Base-by-base conservation (phyloP, 2,888 invertebrate genomes). In the Antheraea assamensis region DNA sequence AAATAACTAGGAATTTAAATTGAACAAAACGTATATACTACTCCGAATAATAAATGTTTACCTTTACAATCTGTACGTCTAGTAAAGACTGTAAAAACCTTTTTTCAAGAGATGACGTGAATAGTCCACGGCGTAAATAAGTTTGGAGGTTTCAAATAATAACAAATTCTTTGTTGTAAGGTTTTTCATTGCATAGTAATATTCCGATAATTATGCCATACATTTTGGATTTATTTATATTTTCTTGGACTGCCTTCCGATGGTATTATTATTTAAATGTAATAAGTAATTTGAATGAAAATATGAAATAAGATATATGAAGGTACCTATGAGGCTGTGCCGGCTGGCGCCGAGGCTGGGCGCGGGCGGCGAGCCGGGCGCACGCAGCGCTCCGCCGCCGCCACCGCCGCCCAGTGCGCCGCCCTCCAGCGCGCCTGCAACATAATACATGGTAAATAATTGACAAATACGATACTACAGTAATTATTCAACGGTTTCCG, bases 321-420 rank as follows among this genome's bases (percentile, higher is more conserved):
- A 81, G 85, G 86, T 80, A 95, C 93, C 94, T 85, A 92, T 93
- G 89, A 92, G 93, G 86, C 94, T 93, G 90, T 94, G 93, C 90
- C 93, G 93, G 87, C 94, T 93, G 90, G 94, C 92, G 86, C 92
- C 91, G 83, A 94, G 93, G 87, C 93, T 93, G 90, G 91, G 92
- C 91, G 92, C 94, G 92, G 92, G 93, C 92, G 93, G 94, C 91
- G 93, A 93, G 91, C 90, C 91, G 90, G 93, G 89, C 86, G 92
- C 89, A 77, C 93, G 93, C 91, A 92, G 92, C 90, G 93, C 92
- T 90, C 92, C 93, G 90, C 90, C 93, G 91, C 90, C 92, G 87
- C 87, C 91, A 88, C 92, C 94, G 95, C 90, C 94, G 92, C 93
- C 94, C 94, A 93, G 90, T 85, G 92, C 88, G 90, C 95, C 95